These are phyloP conservation scores for Anthrax anthrax DNA, from an alignment of 2,888 invertebrate genomes.

Conservation along the genomic window DNA sequence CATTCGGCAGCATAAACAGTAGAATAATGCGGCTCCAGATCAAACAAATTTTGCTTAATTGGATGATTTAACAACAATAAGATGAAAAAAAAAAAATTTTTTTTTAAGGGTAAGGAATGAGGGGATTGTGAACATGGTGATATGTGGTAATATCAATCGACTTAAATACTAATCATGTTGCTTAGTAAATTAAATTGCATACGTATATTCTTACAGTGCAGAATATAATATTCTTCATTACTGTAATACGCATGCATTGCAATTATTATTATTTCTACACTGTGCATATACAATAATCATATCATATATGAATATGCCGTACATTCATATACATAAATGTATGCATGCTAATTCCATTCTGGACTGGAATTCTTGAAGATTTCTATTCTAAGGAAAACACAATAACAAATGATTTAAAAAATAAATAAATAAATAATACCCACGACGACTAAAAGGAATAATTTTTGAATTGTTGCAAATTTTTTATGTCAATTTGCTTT, in stretches of 20 bases:
- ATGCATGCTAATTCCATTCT: slow-evolving; percentile 8
- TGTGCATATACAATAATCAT: background rate
- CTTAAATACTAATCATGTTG: too few relatives aligned
- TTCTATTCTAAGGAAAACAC: background rate
- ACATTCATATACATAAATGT: background rate
- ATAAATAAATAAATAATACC: background rate
- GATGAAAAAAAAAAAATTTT: slow-evolving; percentile 5
- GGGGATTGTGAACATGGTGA: background rate
- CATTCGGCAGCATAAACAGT: background rate
- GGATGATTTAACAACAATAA: slow-evolving; percentile 13
- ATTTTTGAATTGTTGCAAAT: background rate
- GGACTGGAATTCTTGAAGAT: background rate
- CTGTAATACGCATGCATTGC: too few relatives aligned
- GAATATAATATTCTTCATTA: too few relatives aligned
- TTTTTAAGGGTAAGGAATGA: background rate
- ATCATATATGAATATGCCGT: background rate
- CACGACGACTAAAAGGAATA: background rate
- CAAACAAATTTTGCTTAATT: slow-evolving; percentile 14
- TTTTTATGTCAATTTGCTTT: slow-evolving; percentile 2
- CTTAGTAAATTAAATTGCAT: too few relatives aligned
- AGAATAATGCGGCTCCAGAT: slow-evolving; percentile 8
- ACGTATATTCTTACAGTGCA: too few relatives aligned
- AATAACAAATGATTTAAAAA: background rate
- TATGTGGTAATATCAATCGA: background rate
- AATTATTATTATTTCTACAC: background rate